phyloP scores from a whole-genome alignment of 2,113 vertebrate genomes.

The Benitochromis conjunctus region DNA sequence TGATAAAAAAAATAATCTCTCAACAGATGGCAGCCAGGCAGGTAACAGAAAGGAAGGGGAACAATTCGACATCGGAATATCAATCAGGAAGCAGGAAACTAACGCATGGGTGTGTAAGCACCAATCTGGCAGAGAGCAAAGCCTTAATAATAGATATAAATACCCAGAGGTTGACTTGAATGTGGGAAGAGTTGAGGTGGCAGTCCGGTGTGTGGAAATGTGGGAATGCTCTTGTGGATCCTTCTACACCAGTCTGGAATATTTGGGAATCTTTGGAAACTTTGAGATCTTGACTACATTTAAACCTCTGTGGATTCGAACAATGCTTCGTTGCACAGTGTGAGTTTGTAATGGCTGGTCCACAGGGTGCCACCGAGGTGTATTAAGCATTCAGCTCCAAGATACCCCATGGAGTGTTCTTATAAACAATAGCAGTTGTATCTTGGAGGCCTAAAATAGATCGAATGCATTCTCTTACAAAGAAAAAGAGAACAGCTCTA shows the following conservation, averaged over 20 bases:
- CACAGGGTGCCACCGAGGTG: not conserved
- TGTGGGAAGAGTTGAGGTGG: not conserved
- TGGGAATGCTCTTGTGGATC: not conserved
- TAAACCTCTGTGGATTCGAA: not conserved
- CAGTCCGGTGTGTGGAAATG: not conserved
- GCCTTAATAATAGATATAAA: not conserved
- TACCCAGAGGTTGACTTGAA: not conserved
- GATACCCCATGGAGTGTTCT: not conserved
- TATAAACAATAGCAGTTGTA: not conserved
- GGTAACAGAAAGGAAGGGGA: not conserved
- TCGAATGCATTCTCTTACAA: not conserved
- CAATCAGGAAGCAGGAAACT: not conserved
- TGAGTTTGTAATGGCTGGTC: not conserved
- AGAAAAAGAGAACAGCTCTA: not conserved
- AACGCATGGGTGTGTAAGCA: not conserved
- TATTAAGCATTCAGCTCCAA: not conserved
- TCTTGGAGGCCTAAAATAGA: not conserved
- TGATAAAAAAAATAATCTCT: not conserved
- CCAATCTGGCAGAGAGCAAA: not conserved
- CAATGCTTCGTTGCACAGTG: not conserved
- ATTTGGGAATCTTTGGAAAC: not conserved
- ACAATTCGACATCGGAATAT: not conserved
- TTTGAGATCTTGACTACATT: not conserved
- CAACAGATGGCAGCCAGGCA: not conserved
- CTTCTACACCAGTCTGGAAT: not conserved